These are phyloP conservation scores for Scaptodrosophila lebanonensis DNA, from an alignment of 1,140 invertebrate species.

Conservation along the genomic window DNA sequence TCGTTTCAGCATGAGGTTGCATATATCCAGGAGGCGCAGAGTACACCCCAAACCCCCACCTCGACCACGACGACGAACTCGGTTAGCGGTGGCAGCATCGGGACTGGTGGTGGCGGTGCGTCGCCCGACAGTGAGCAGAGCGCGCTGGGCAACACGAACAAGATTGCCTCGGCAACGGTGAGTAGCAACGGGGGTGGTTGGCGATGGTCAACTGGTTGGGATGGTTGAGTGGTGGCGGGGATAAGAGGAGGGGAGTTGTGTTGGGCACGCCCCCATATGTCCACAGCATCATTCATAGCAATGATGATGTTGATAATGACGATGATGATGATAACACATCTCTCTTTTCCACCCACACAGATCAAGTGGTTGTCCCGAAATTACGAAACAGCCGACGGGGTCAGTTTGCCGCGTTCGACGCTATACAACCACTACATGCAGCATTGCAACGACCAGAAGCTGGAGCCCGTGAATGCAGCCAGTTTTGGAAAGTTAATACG, in stretches of 20 bases:
- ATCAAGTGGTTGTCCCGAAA: conserved; percentile 98
- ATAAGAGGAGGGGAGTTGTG: neutral
- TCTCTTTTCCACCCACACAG: conserved; percentile 79
- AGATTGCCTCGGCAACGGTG: conserved; percentile 93
- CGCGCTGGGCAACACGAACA: conserved; percentile 86
- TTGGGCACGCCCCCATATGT: neutral
- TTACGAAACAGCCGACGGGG: conserved; percentile 98
- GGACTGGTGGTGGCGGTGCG: conserved; percentile 76
- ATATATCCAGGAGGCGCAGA: conserved; percentile 78
- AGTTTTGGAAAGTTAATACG: conserved; percentile 99
- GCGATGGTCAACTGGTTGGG: neutral
- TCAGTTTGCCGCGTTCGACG: conserved; percentile 96
- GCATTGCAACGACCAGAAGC: conserved; percentile 94
- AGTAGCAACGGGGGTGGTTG: no score
- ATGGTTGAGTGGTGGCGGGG: neutral
- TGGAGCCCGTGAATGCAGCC: conserved; percentile 98
- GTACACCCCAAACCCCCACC: conserved; percentile 83
- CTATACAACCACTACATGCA: conserved; percentile 97
- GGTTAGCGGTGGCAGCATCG: conserved; percentile 78
- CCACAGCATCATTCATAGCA: conserved; percentile 13
- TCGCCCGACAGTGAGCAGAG: conserved; percentile 79
- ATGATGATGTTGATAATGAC: no score
- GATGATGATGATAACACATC: no score
- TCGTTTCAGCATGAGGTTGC: conserved; percentile 78
- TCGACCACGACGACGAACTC: conserved; percentile 78